Percentiles rank a stretch among this genome's conserved stretches.
These are phyloP conservation scores for Hiodon tergisus DNA, from an alignment of 2,113 vertebrate species.

Conservation along the genomic window DNA sequence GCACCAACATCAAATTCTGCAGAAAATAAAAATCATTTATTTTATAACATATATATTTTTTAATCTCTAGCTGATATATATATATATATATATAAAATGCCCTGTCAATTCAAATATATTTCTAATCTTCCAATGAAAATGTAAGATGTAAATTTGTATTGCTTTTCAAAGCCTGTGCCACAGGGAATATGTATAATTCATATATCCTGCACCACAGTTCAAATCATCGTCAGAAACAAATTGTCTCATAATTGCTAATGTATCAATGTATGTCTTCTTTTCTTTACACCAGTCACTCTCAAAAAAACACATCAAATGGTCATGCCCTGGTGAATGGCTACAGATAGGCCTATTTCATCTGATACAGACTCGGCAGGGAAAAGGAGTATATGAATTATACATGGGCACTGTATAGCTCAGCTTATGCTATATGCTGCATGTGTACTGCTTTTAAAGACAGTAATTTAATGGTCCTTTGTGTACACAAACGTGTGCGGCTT, in stretches of 20 bases:
- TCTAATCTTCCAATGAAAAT: conserved; percentile 38
- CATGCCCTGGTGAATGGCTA: too few relatives aligned
- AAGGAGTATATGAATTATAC: too few relatives aligned
- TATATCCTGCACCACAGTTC: not conserved
- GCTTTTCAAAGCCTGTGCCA: conserved; percentile 31
- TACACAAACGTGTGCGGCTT: too few relatives aligned
- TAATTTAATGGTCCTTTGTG: too few relatives aligned
- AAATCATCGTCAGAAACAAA: conserved; percentile 47
- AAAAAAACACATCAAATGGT: not conserved
- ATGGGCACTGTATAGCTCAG: too few relatives aligned
- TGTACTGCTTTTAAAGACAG: too few relatives aligned
- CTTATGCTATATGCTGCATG: too few relatives aligned
- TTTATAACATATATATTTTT: too few relatives aligned
- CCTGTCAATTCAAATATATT: conserved; percentile 16
- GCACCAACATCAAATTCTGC: not conserved
- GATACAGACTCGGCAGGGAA: too few relatives aligned
- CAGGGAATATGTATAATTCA: conserved; percentile 43
- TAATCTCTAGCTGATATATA: conserved; percentile 24
- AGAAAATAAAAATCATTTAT: too few relatives aligned
- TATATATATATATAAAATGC: not conserved
- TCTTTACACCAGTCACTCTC: not conserved
- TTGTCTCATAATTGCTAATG: conserved; percentile 34
- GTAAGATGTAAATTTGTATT: conserved; percentile 40
- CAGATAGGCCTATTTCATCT: too few relatives aligned
- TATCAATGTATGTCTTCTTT: conserved; percentile 20